Evolutionary conservation across 2,888 invertebrate species (phyloP).

Genomic region (Aspidapion aeneum): DNA sequence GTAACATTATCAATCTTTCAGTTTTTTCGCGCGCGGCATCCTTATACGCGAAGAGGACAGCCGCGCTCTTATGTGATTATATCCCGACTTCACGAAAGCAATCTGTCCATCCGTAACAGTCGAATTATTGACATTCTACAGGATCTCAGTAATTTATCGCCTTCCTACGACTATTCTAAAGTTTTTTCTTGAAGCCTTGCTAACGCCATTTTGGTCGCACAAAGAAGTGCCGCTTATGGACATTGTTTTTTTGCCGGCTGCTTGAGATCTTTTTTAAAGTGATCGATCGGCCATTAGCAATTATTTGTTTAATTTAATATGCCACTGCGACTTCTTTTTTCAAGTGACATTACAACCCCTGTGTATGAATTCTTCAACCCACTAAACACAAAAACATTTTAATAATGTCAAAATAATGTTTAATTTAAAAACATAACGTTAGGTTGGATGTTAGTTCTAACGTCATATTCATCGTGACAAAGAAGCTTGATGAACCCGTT

Average conservation of each 20-base stretch:
- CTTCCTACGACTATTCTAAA: conserved; percentile 23
- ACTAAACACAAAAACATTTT: too few relatives aligned
- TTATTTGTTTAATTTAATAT: conserved; percentile 19
- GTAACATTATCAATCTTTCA: conserved; percentile 11
- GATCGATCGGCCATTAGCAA: conserved; percentile 26
- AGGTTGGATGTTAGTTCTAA: too few relatives aligned
- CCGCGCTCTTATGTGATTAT: conserved; percentile 6
- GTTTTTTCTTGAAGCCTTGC: conserved; percentile 13
- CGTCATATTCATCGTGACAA: too few relatives aligned
- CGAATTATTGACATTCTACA: conserved; percentile 34
- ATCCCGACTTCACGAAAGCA: conserved; percentile 21
- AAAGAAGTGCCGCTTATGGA: conserved; percentile 24
- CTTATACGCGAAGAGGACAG: conserved; percentile 6
- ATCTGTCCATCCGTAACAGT: conserved; percentile 30
- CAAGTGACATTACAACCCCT: too few relatives aligned
- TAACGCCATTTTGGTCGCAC: conserved; percentile 27
- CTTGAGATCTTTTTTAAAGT: conserved; percentile 22
- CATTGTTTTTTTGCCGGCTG: conserved; percentile 25
- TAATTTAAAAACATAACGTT: too few relatives aligned
- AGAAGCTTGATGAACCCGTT: too few relatives aligned
- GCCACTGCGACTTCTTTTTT: too few relatives aligned
- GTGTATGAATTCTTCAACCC: too few relatives aligned
- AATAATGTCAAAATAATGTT: too few relatives aligned
- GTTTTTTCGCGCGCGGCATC: not conserved
- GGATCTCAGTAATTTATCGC: conserved; percentile 32